phyloP scores from a whole-genome alignment of 2,113 vertebrate genomes.

The Pogonocichla stellata region DNA sequence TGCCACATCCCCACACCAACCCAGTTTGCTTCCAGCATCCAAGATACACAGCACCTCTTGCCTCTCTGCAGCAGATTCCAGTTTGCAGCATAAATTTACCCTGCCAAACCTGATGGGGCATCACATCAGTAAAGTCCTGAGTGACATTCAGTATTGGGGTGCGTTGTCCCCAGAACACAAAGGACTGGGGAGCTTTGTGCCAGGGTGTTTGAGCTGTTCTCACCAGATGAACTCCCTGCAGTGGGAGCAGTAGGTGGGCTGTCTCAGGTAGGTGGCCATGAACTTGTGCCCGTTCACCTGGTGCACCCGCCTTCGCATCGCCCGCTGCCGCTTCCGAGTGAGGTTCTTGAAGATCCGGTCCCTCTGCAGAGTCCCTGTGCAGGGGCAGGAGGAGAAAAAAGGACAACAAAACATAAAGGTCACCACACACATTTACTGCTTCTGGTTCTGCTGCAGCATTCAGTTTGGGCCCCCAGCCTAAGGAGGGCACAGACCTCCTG shows the following conservation, averaged over 20 bases:
- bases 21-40: not conserved
- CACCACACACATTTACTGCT: not conserved
- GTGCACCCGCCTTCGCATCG: conserved; percentile 88
- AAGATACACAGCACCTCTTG: not conserved
- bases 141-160: not conserved
- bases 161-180: accelerated
- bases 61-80: not conserved
- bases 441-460: not conserved
- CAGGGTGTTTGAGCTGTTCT: not conserved
- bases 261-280: conserved; percentile 95
- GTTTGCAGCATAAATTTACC: not conserved
- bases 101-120: not conserved
- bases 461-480: accelerated
- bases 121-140: accelerated
- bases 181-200: not conserved
- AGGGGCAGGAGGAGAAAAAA: not conserved
- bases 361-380: conserved; percentile 74
- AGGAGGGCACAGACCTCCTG: not conserved
- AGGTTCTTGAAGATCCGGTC: conserved; percentile 84
- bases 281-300: conserved; percentile 99
- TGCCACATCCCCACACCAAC: not conserved
- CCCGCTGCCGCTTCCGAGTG: conserved; percentile 88
- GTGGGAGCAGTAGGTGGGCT: conserved; percentile 98
- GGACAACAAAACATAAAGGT: not conserved
- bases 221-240: conserved; percentile 98